Evolutionary conservation across 64 coral and sea anemone genomes (phyloP).

Genomic region (Montipora capricornis): DNA sequence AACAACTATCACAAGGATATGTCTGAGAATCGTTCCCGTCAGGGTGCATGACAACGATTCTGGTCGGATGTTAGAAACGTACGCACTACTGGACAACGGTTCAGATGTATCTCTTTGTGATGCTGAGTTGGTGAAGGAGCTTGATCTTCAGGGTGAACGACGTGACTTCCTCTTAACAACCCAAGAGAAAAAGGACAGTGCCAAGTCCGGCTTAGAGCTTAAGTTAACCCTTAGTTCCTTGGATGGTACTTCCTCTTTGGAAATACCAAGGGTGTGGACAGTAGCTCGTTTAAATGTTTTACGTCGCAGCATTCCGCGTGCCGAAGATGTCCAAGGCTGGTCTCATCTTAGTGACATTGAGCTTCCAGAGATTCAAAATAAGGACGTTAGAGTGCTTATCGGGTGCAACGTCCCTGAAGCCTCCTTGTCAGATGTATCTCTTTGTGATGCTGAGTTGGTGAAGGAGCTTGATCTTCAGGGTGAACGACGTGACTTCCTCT

Average conservation of each 20-base stretch:
- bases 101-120: conserved; percentile 51
- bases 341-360: conserved; percentile 53
- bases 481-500: conserved; percentile 19
- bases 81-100: conserved; percentile 32
- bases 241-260: conserved; percentile 3
- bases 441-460: conserved; percentile 28
- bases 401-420: conserved; percentile 71
- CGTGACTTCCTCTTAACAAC: conserved; percentile 23
- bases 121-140: conserved; percentile 20
- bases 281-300: conserved; percentile 14
- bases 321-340: neutral
- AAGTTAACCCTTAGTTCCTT: conserved; percentile 17
- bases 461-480: conserved; percentile 37
- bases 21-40: conserved; percentile 31
- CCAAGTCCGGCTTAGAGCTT: conserved; percentile 22
- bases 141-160: conserved; percentile 30
- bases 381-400: conserved; percentile 61
- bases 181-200: neutral
- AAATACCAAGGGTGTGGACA: conserved; percentile 21
- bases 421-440: conserved; percentile 43
- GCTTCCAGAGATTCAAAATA: neutral
- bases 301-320: neutral
- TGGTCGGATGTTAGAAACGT: conserved; percentile 15
- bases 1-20: neutral
- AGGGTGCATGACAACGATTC: neutral